Evolutionary conservation across 2,797 vertebrate species (phyloP).

Genomic region (Sorex maritimensis): DNA sequence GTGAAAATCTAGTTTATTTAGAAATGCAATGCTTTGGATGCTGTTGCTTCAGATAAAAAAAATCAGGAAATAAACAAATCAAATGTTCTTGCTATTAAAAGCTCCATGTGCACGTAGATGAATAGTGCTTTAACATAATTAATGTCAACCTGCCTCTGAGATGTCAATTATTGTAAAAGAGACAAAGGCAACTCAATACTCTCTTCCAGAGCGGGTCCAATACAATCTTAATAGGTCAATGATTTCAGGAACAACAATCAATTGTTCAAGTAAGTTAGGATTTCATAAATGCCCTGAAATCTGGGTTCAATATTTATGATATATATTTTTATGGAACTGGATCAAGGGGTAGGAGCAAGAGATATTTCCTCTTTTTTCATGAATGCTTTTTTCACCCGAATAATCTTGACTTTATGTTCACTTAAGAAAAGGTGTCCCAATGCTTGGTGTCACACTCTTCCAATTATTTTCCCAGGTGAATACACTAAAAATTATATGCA

Average conservation of each 20-base stretch:
- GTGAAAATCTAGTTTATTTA: slow-evolving; percentile 75
- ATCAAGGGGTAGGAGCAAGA: slow-evolving; percentile 16
- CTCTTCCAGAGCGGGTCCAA: slow-evolving; percentile 73
- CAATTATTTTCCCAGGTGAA: slow-evolving; percentile 20
- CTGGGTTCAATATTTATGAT: slow-evolving; percentile 52
- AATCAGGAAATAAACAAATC: slow-evolving; percentile 81
- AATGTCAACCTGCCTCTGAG: slow-evolving; percentile 79
- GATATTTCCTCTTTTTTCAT: background rate
- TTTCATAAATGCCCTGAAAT: slow-evolving; percentile 77
- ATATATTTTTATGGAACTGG: slow-evolving; percentile 44
- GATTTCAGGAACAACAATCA: slow-evolving; percentile 72
- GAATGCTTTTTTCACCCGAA: background rate
- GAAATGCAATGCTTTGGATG: slow-evolving; percentile 83
- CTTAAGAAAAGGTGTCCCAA: background rate
- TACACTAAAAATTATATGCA: slow-evolving; percentile 8
- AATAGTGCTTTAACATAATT: slow-evolving; percentile 74
- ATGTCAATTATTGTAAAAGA: slow-evolving; percentile 77
- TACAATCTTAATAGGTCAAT: slow-evolving; percentile 84
- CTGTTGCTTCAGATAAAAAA: slow-evolving; percentile 81
- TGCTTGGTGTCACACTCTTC: slow-evolving; percentile 3
- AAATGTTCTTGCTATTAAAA: slow-evolving; percentile 81
- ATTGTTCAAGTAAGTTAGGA: slow-evolving; percentile 58
- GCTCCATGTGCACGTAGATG: slow-evolving; percentile 79
- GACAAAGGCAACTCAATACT: slow-evolving; percentile 80
- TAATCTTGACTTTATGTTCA: background rate